Conservation (phyloP, 2,888 invertebrate species). For the Plagodis pulveraria region DNA sequence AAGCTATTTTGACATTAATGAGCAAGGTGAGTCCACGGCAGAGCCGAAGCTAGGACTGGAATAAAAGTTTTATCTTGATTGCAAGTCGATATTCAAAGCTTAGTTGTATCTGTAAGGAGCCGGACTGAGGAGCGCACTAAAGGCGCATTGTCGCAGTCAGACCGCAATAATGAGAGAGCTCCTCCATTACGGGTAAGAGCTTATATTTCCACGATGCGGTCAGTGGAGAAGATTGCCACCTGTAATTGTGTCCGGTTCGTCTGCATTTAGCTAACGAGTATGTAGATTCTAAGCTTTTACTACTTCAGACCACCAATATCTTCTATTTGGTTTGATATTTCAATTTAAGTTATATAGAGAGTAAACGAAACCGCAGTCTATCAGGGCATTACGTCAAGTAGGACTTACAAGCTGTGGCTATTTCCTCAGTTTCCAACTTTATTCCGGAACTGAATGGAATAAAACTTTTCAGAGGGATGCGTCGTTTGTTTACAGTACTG, state of each 20-base stretch:
- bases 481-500: conserved; percentile 43
- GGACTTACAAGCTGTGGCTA: conserved; percentile 37
- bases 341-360: conserved; percentile 38
- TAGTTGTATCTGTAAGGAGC: conserved; percentile 32
- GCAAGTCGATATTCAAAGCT: conserved; percentile 53
- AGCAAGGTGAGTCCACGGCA: not conserved
- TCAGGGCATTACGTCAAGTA: conserved; percentile 44
- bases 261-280: conserved; percentile 52
- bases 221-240: conserved; percentile 66
- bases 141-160: conserved; percentile 54
- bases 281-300: conserved; percentile 40
- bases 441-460: conserved; percentile 48
- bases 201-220: conserved; percentile 65
- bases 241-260: conserved; percentile 79
- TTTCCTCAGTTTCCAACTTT: conserved; percentile 55
- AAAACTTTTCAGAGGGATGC: conserved; percentile 60
- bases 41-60: not conserved
- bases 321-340: conserved; percentile 34
- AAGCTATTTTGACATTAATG: conserved; percentile 9
- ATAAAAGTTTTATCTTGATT: conserved; percentile 46
- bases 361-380: conserved; percentile 37
- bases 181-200: conserved; percentile 68
- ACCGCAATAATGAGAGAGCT: conserved; percentile 73
- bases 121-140: conserved; percentile 41
- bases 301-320: conserved; percentile 39